These are phyloP conservation scores for Cavia porcellus DNA, from an alignment of 2,113 vertebrate species.

Conservation along the genomic window DNA sequence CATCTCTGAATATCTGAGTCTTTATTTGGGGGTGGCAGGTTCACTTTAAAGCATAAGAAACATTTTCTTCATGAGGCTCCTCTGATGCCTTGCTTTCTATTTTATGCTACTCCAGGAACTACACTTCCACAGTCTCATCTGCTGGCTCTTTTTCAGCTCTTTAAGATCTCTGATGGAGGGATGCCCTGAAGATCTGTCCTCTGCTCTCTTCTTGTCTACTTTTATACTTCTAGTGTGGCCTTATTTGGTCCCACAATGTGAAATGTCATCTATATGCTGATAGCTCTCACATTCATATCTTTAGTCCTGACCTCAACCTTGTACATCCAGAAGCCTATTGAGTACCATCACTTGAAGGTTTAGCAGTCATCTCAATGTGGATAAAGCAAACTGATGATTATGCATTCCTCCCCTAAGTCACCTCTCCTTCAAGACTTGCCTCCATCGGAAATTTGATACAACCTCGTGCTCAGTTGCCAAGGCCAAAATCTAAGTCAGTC, in stretches of 20 bases:
- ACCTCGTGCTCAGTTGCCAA: not conserved
- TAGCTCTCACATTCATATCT: not conserved
- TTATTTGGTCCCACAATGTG: not conserved
- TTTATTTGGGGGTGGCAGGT: not conserved
- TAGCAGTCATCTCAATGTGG: not conserved
- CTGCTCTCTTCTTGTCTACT: not conserved
- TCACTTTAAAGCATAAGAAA: not conserved
- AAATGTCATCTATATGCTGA: conserved; percentile 50
- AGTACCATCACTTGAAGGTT: conserved; percentile 11
- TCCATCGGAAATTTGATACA: not conserved
- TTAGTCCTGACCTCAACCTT: not conserved
- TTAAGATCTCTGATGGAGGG: not conserved
- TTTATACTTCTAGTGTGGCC: not conserved
- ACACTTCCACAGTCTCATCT: not conserved
- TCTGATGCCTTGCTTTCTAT: not conserved
- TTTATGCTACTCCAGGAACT: not conserved
- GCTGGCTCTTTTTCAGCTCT: not conserved
- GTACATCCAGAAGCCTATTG: not conserved
- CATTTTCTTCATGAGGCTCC: not conserved
- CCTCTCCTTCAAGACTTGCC: not conserved
- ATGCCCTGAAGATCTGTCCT: not conserved
- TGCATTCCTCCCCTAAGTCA: not conserved
- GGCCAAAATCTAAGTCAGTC: not conserved
- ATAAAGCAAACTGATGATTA: not conserved
- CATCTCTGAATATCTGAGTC: not conserved